Percentiles rank a stretch among this genome's conserved stretches.
phyloP scores from a whole-genome alignment of 2,113 vertebrate species.

The Hemibagrus wyckioides region DNA sequence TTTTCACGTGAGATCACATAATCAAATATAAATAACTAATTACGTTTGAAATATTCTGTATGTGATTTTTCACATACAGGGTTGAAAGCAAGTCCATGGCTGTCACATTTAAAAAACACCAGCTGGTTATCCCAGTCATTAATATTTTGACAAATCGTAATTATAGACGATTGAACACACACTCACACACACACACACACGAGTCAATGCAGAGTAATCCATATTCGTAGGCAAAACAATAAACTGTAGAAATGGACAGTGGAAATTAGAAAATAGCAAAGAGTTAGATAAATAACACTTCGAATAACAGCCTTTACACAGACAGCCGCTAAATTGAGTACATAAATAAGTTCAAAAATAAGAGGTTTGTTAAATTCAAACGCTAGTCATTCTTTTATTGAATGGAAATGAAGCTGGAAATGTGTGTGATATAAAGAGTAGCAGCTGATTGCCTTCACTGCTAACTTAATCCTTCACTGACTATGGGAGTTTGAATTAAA shows the following conservation, averaged over 20 bases:
- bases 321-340: conserved; percentile 15
- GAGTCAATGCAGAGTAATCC: not conserved
- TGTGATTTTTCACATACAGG: not conserved
- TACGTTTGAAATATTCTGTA: not conserved
- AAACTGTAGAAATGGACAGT: conserved; percentile 8
- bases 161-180: not conserved
- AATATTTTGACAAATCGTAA: not conserved
- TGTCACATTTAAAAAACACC: not conserved
- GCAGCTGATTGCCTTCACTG: not conserved
- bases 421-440: not conserved
- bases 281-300: conserved; percentile 1
- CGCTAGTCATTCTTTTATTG: not conserved
- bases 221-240: conserved; percentile 27
- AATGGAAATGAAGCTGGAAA: conserved; percentile 12
- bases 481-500: not conserved
- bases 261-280: not conserved
- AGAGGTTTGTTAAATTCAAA: conserved; percentile 13
- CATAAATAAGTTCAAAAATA: conserved; percentile 1
- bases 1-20: not conserved
- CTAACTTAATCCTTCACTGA: not conserved
- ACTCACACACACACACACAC: not conserved
- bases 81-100: not conserved
- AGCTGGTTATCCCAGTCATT: not conserved
- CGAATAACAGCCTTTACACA: not conserved
- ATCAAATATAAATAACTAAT: not conserved